phyloP scores from a whole-genome alignment of 1,140 invertebrate genomes.

The Aricia agestis region DNA sequence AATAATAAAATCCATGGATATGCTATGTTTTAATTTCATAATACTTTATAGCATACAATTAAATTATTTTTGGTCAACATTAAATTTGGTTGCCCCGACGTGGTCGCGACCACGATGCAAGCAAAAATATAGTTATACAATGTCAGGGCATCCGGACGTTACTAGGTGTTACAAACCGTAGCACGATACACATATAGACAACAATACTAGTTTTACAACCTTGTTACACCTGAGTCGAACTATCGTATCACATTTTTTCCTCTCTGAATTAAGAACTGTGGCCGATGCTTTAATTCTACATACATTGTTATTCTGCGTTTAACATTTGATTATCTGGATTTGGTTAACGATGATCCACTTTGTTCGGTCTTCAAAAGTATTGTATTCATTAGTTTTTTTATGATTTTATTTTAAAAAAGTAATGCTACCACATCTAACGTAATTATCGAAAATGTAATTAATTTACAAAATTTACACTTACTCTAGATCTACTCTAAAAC shows the following conservation, averaged over 20 bases:
- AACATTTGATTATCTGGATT: conserved; percentile 19
- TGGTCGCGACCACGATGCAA: conserved; percentile 29
- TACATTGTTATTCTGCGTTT: conserved; percentile 15
- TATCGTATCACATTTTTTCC: conserved; percentile 44
- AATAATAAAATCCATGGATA: conserved; percentile 28
- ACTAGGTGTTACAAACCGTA: conserved; percentile 24
- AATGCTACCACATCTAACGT: conserved; percentile 19
- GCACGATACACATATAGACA: conserved; percentile 39
- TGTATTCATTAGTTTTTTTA: neutral
- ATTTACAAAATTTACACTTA: conserved; percentile 30
- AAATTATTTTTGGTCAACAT: conserved; percentile 35
- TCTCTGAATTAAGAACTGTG: conserved; percentile 39
- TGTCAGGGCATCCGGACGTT: conserved; percentile 26
- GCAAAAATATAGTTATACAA: conserved; percentile 27
- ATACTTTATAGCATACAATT: conserved; percentile 32
- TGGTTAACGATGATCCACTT: conserved; percentile 30
- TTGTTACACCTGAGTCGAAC: conserved; percentile 43
- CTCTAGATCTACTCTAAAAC: neutral
- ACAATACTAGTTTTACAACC: conserved; percentile 44
- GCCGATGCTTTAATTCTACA: conserved; percentile 29
- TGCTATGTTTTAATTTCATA: conserved; percentile 31
- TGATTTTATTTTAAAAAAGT: conserved; percentile 19
- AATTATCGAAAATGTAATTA: conserved; percentile 15
- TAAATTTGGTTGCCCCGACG: conserved; percentile 26
- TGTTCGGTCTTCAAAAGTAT: conserved; percentile 24